A percentile compares a stretch with the other conserved stretches of the same genome.
Evolutionary conservation across 2,113 vertebrate species (phyloP).

Genomic region (Leucopsar rothschildi): DNA sequence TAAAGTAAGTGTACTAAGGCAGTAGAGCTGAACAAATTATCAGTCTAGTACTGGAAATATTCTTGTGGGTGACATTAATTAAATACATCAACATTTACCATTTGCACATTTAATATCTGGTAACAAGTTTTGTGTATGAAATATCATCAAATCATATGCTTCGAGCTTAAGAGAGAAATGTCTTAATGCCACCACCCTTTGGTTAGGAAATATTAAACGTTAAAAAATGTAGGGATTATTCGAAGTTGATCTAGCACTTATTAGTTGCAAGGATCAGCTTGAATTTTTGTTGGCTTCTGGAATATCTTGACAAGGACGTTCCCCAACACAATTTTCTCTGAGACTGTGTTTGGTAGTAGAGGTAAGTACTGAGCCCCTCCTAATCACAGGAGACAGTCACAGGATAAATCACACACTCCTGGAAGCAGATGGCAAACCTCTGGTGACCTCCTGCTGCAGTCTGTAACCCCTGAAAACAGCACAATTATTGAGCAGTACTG

Average conservation of each 20-base stretch:
- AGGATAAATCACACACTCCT: background rate
- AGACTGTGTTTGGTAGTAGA: background rate
- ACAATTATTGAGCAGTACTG: background rate
- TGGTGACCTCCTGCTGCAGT: background rate
- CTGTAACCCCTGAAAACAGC: background rate
- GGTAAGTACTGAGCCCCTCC: background rate
- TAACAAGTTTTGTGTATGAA: background rate
- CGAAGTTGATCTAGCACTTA: background rate
- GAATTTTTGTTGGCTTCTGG: background rate
- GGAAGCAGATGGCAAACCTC: background rate
- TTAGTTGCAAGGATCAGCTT: background rate
- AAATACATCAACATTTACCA: background rate
- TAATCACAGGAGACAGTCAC: background rate
- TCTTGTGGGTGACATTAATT: background rate
- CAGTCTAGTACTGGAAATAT: background rate
- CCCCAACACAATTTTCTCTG: background rate
- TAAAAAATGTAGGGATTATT: background rate
- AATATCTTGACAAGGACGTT: background rate
- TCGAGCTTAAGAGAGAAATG: background rate
- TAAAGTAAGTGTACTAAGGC: background rate
- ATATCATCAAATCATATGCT: background rate
- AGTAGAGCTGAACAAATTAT: constrained; percentile 7
- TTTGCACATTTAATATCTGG: background rate
- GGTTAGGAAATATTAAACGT: background rate
- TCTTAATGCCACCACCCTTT: background rate